Evolutionary conservation across 35 echinoderm and acorn worm genomes (phyloP).

Genomic region (Anneissia japonica): DNA sequence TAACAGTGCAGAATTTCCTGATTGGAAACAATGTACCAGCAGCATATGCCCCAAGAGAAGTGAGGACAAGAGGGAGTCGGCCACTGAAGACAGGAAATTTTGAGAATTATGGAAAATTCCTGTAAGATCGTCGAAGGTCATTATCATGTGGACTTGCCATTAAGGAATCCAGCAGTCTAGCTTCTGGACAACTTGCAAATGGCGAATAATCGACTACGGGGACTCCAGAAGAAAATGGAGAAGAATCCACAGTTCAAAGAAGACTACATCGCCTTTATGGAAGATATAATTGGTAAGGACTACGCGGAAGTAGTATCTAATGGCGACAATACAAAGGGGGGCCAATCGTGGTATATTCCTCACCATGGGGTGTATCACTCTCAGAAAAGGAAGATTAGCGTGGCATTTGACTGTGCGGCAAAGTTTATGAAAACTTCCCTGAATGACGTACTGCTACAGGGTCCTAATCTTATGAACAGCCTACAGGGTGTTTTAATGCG

Average conservation of each 20-base stretch:
- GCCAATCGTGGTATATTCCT: slow-evolving; percentile 58
- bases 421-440: slow-evolving; percentile 45
- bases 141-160: slow-evolving; percentile 57
- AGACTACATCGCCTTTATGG: slow-evolving; percentile 37
- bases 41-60: slow-evolving; percentile 24
- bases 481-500: slow-evolving; percentile 50
- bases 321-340: background rate
- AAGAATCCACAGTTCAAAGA: slow-evolving; percentile 13
- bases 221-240: slow-evolving; percentile 35
- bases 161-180: no score
- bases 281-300: slow-evolving; percentile 24
- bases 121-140: slow-evolving; percentile 36
- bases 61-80: slow-evolving; percentile 43
- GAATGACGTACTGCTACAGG: slow-evolving; percentile 50
- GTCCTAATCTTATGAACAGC: slow-evolving; percentile 63
- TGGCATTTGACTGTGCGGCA: slow-evolving; percentile 52
- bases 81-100: slow-evolving; percentile 55
- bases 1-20: slow-evolving; percentile 23
- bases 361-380: slow-evolving; percentile 52
- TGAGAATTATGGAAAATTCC: slow-evolving; percentile 37
- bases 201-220: slow-evolving; percentile 30
- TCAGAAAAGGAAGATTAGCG: slow-evolving; percentile 45
- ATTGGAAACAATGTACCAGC: slow-evolving; percentile 63
- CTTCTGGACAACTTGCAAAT: no score
- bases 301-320: slow-evolving; percentile 36